phyloP scores from a whole-genome alignment of 2,113 vertebrate species.

The Neotoma lepida region DNA sequence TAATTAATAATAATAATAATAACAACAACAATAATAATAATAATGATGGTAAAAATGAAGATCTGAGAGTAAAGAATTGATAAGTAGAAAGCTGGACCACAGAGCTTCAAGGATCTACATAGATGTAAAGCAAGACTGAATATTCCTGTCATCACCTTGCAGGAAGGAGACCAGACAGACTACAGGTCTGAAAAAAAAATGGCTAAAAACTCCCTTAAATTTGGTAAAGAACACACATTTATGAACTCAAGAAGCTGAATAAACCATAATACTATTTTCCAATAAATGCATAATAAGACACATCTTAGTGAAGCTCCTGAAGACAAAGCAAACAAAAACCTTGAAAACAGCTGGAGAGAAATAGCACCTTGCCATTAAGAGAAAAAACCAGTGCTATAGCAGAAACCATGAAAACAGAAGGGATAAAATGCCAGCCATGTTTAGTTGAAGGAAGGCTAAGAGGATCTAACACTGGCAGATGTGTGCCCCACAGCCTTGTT shows the following conservation, averaged over 20 bases:
- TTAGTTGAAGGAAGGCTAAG: not conserved
- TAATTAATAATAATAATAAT: not conserved
- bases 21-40: not conserved
- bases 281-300: not conserved
- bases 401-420: not conserved
- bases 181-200: not conserved
- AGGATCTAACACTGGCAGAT: not conserved
- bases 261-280: not conserved
- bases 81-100: not conserved
- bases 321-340: conserved; percentile 2
- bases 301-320: not conserved
- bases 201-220: not conserved
- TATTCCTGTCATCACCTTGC: not conserved
- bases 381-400: not conserved
- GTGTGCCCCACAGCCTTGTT: no score
- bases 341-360: not conserved
- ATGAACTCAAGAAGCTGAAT: not conserved
- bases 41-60: not conserved
- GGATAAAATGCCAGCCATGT: not conserved
- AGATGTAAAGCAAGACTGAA: not conserved
- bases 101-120: not conserved
- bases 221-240: not conserved
- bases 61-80: not conserved
- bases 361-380: not conserved
- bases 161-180: not conserved